These are phyloP conservation scores for Oligia latruncula DNA, from an alignment of 2,888 invertebrate genomes.

Conservation along the genomic window DNA sequence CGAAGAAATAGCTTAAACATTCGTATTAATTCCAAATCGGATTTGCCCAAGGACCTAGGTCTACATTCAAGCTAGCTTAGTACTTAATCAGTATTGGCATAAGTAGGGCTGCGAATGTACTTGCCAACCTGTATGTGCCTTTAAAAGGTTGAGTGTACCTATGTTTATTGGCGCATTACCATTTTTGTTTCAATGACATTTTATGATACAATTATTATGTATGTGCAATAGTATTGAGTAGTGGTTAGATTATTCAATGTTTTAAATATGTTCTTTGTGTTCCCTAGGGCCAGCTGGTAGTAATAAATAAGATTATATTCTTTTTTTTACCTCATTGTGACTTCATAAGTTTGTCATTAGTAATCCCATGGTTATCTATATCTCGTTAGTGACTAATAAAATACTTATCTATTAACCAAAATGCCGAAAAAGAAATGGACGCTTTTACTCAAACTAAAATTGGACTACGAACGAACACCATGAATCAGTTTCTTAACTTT, in stretches of 20 bases:
- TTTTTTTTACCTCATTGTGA: not conserved
- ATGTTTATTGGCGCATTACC: slow-evolving; percentile 21
- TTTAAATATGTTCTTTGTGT: not conserved
- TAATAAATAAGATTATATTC: not conserved
- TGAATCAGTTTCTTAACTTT: not conserved
- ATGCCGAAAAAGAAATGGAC: not conserved
- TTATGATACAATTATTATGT: slow-evolving; percentile 18
- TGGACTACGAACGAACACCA: not conserved
- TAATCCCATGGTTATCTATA: not conserved
- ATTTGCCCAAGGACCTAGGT: slow-evolving; percentile 21
- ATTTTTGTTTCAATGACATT: slow-evolving; percentile 46
- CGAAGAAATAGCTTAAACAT: not conserved
- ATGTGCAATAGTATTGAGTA: not conserved
- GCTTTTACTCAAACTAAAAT: too few relatives aligned
- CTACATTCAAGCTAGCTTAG: slow-evolving; percentile 31
- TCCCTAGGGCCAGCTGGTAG: not conserved
- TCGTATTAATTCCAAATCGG: slow-evolving; percentile 2
- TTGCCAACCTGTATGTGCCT: slow-evolving; percentile 13
- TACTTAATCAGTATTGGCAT: slow-evolving; percentile 42
- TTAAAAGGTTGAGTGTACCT: slow-evolving; percentile 36
- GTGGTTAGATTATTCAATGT: not conserved
- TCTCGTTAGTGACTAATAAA: not conserved
- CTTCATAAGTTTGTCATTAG: not conserved
- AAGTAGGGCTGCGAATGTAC: slow-evolving; percentile 30
- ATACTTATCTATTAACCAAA: not conserved